phyloP scores from a whole-genome alignment of 1,140 invertebrate genomes.

The Leptopilina boulardi region DNA sequence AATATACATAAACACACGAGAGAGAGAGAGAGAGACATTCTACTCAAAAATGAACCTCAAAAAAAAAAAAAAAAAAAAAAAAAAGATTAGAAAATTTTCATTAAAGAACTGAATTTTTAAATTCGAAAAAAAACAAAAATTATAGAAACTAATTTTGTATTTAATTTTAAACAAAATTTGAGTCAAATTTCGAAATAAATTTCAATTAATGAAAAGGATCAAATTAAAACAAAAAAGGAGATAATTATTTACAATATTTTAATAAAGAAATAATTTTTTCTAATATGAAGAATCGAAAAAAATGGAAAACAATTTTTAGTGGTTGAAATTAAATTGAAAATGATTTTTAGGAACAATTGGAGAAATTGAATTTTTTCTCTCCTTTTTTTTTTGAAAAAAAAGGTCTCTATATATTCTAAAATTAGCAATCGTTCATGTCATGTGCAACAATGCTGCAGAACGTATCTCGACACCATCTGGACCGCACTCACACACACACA shows the following conservation, averaged over 20 bases:
- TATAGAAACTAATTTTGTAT: background rate
- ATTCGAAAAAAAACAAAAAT: no score
- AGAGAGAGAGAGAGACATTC: no score
- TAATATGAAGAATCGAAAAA: no score
- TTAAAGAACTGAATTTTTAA: no score
- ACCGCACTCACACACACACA: background rate
- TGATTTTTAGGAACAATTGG: background rate
- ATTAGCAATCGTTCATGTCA: constrained; percentile 23
- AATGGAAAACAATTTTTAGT: no score
- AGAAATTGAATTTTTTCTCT: background rate
- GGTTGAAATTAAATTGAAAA: background rate
- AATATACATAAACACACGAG: background rate
- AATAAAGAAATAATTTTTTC: no score
- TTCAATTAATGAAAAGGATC: no score
- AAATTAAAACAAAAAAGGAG: no score
- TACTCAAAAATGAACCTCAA: background rate
- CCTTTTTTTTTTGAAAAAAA: background rate
- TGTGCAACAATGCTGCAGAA: constrained; percentile 26
- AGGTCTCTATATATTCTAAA: background rate
- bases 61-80: background rate
- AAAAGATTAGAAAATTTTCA: no score
- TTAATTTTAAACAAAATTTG: background rate
- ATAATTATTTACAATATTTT: no score
- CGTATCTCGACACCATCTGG: constrained; percentile 30
- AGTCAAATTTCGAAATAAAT: no score